phyloP scores from a whole-genome alignment of 37 sponge, comb jelly and placozoan genomes.

The Diacarnus erythraeanus region DNA sequence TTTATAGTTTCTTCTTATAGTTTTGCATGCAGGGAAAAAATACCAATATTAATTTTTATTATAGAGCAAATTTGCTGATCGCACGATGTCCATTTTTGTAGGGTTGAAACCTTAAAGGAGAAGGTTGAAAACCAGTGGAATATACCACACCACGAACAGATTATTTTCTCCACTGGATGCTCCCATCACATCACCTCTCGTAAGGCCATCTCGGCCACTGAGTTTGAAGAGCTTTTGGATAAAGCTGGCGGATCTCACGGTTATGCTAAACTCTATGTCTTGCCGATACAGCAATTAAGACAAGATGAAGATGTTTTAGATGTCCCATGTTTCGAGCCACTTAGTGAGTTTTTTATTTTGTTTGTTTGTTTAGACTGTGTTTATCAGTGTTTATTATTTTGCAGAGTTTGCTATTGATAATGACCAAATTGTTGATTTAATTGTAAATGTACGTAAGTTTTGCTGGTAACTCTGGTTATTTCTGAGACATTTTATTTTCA shows the following conservation, averaged over 20 bases:
- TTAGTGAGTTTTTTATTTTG: slow-evolving; percentile 25
- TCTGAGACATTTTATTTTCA: too few species aligned
- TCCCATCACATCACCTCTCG: slow-evolving; percentile 16
- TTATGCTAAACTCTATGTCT: slow-evolving; percentile 36
- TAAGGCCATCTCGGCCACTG: slow-evolving; percentile 1
- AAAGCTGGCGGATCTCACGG: slow-evolving; percentile 19
- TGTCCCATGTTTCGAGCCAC: slow-evolving; percentile 9
- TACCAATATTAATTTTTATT: too few species aligned
- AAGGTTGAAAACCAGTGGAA: slow-evolving; percentile 8
- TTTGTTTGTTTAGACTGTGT: neutral
- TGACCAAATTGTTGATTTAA: neutral
- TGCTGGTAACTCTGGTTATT: too few species aligned
- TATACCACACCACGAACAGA: neutral
- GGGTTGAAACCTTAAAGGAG: neutral
- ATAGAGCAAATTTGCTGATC: too few species aligned
- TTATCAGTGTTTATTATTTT: neutral
- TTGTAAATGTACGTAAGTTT: neutral
- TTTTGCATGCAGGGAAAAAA: too few species aligned
- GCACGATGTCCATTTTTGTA: too few species aligned
- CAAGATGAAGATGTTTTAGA: neutral
- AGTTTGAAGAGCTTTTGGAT: slow-evolving; percentile 23
- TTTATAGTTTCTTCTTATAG: too few species aligned
- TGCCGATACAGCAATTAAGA: slow-evolving; percentile 22
- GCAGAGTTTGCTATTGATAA: neutral
- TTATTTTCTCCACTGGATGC: slow-evolving; percentile 31